Evolutionary conservation across 2,888 invertebrate species (phyloP).

Genomic region (Lucinisca nassula): DNA sequence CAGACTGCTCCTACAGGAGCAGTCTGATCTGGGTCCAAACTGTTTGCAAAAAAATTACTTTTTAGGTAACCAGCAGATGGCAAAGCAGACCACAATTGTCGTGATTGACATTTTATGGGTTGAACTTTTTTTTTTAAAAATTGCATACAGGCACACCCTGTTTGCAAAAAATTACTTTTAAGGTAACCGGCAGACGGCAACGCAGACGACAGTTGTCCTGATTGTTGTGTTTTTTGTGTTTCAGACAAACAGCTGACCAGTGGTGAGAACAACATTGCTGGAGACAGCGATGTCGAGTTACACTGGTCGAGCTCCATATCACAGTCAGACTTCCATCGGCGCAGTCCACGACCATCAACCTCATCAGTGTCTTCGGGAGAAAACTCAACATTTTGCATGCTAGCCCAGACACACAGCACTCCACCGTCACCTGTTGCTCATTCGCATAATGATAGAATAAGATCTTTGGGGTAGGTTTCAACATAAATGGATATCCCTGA

Average conservation of each 20-base stretch:
- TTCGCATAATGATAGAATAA: constrained; percentile 70
- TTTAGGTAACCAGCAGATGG: too few species aligned
- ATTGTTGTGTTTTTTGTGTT: neutral
- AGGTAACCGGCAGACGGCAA: too few species aligned
- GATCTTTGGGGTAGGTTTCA: constrained; percentile 66
- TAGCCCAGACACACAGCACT: constrained; percentile 88
- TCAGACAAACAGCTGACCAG: neutral
- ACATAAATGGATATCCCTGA: too few species aligned
- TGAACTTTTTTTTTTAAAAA: too few species aligned
- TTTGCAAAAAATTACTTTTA: too few species aligned
- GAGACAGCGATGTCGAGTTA: constrained; percentile 90
- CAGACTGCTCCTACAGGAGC: too few species aligned
- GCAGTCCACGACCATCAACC: constrained; percentile 81
- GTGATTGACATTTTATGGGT: too few species aligned
- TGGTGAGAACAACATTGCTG: neutral
- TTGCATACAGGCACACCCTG: too few species aligned
- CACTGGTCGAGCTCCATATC: constrained; percentile 94
- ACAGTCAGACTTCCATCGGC: constrained; percentile 81
- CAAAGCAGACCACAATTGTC: too few species aligned
- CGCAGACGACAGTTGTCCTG: too few species aligned
- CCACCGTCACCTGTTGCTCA: constrained; percentile 85
- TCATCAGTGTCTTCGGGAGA: constrained; percentile 82
- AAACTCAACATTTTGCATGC: constrained; percentile 89
- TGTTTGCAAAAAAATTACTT: too few species aligned
- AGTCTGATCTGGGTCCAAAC: too few species aligned